These are phyloP conservation scores for Cryptotis parvus DNA, from an alignment of 2,113 vertebrate species.

Conservation along the genomic window DNA sequence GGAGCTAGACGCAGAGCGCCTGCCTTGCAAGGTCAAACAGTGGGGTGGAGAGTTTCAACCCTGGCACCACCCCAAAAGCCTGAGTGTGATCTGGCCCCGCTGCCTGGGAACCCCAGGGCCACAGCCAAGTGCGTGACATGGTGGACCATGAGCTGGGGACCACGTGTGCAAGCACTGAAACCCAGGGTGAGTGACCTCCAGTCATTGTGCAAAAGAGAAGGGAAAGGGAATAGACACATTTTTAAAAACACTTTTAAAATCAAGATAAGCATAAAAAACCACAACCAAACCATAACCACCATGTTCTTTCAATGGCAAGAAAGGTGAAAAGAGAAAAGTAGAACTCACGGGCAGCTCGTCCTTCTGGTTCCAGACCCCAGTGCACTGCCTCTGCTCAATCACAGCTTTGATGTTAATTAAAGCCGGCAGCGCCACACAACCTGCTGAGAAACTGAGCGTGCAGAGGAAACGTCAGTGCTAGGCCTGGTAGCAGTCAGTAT, in stretches of 20 bases:
- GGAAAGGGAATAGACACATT: too few species aligned
- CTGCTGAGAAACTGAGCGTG: slow-evolving; percentile 90
- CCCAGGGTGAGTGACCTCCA: too few species aligned
- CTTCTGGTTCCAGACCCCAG: slow-evolving; percentile 94
- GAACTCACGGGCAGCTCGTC: slow-evolving; percentile 92
- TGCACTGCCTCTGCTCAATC: slow-evolving; percentile 93
- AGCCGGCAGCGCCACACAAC: slow-evolving; percentile 92
- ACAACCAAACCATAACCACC: background rate
- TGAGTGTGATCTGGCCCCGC: too few species aligned
- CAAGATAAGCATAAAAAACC: background rate
- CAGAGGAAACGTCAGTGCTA: slow-evolving; percentile 41
- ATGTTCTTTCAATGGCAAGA: background rate
- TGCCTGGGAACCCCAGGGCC: too few species aligned
- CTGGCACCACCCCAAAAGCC: too few species aligned
- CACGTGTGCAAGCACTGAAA: too few species aligned
- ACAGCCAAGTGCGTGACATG: too few species aligned
- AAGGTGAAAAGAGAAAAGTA: background rate
- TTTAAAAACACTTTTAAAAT: background rate
- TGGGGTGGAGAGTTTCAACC: too few species aligned
- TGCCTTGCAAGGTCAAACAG: too few species aligned
- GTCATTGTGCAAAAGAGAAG: too few species aligned
- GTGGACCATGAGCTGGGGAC: too few species aligned
- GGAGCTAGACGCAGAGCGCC: background rate
- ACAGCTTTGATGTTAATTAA: slow-evolving; percentile 93
- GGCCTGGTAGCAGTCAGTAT: background rate